A percentile compares a stretch with the other conserved stretches of the same genome.
phyloP scores from a whole-genome alignment of 2,113 vertebrate genomes.

The Anthoscopus minutus region DNA sequence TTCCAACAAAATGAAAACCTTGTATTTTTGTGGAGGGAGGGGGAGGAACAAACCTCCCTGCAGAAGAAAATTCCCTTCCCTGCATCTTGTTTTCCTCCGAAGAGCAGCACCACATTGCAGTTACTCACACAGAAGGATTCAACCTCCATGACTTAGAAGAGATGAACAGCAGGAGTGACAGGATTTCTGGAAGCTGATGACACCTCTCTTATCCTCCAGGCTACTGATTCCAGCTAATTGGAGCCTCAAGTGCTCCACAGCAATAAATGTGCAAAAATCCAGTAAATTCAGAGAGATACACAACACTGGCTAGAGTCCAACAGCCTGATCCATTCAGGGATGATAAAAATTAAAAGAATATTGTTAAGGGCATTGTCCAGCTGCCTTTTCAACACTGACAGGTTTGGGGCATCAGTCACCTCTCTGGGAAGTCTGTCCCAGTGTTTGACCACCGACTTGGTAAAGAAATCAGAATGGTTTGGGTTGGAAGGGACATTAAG shows the following conservation, averaged over 20 bases:
- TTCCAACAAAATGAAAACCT: neutral
- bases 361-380: neutral
- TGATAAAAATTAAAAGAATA: neutral
- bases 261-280: neutral
- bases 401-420: neutral
- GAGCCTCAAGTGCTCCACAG: neutral
- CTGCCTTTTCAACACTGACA: neutral
- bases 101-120: neutral
- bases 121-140: neutral
- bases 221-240: neutral
- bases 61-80: neutral
- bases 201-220: neutral
- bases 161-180: neutral
- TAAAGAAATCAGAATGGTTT: neutral
- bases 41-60: neutral
- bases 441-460: accelerated
- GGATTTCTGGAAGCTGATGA: neutral
- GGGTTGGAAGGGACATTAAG: neutral
- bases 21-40: neutral
- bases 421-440: neutral
- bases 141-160: neutral
- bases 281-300: neutral
- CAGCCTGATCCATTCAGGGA: neutral
- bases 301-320: neutral
- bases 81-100: neutral